Conservation (phyloP, 2,888 invertebrate species). For the Euzetes globulus region DNA sequence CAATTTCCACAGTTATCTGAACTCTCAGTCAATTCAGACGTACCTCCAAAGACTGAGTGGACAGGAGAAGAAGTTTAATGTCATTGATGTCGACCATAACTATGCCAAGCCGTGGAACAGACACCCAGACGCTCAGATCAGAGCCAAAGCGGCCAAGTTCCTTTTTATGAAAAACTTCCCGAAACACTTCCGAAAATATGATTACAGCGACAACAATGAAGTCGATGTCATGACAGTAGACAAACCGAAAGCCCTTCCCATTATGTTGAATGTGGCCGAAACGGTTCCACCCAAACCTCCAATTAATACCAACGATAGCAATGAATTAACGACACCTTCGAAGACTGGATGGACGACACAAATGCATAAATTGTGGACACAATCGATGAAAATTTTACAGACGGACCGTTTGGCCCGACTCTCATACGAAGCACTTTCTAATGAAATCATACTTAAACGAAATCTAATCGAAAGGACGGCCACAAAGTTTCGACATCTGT, state of each 20-base stretch:
- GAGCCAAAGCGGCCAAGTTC: constrained; percentile 50
- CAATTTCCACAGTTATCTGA: background rate
- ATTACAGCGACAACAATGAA: constrained; percentile 30
- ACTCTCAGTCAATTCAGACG: constrained; percentile 12
- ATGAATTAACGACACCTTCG: constrained; percentile 37
- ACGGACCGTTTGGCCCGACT: constrained; percentile 56
- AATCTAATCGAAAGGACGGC: constrained; percentile 62
- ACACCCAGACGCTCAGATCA: constrained; percentile 58
- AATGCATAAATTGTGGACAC: constrained; percentile 60
- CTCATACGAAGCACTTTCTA: constrained; percentile 54
- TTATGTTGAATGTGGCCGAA: constrained; percentile 52
- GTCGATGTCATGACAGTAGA: constrained; percentile 43
- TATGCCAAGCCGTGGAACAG: constrained; percentile 65
- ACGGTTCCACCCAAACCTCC: background rate
- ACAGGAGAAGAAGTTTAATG: constrained; percentile 36
- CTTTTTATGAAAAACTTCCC: constrained; percentile 46
- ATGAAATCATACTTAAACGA: constrained; percentile 63
- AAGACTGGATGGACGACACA: constrained; percentile 59
- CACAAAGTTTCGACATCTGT: constrained; percentile 55
- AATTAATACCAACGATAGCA: background rate
- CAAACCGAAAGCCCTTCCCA: constrained; percentile 50
- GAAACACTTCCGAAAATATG: constrained; percentile 28
- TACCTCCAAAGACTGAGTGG: constrained; percentile 40
- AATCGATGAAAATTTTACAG: constrained; percentile 59
- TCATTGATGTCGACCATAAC: constrained; percentile 59